These are phyloP conservation scores for Carollia perspicillata DNA, from an alignment of 2,113 vertebrate species.

Conservation along the genomic window DNA sequence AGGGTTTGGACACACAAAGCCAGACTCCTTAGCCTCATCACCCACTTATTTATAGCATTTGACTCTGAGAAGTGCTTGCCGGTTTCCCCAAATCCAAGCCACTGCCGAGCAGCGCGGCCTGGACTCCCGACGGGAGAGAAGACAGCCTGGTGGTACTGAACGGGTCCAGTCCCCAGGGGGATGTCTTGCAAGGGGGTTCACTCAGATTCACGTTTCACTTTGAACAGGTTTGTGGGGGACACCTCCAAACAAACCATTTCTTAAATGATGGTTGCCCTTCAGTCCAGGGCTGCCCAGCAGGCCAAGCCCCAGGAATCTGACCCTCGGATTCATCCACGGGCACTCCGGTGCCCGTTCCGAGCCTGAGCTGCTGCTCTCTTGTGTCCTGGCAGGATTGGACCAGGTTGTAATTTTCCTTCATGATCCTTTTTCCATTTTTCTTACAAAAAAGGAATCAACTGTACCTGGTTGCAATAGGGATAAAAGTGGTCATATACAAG, in stretches of 20 bases:
- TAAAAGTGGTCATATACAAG: constrained; percentile 3
- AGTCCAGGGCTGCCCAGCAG: background rate
- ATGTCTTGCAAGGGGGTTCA: background rate
- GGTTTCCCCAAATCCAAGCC: background rate
- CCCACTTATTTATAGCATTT: background rate
- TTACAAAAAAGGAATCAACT: constrained; percentile 30
- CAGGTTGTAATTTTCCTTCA: constrained; percentile 54
- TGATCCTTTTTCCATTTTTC: constrained; percentile 26
- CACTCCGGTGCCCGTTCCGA: background rate
- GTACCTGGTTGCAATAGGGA: background rate
- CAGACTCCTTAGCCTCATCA: background rate
- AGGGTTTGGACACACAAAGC: background rate
- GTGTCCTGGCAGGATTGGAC: background rate
- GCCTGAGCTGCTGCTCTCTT: background rate
- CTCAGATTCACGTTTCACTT: background rate
- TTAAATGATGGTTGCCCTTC: background rate
- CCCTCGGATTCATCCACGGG: background rate
- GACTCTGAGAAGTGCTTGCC: background rate
- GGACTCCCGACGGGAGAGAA: no score
- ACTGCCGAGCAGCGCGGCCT: background rate
- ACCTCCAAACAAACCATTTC: background rate
- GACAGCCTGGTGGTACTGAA: accelerated
- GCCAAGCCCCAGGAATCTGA: background rate
- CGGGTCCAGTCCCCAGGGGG: background rate
- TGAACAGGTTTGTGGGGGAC: background rate